Conservation (phyloP, 2,888 invertebrate species). For the Nesidiocoris tenuis region DNA sequence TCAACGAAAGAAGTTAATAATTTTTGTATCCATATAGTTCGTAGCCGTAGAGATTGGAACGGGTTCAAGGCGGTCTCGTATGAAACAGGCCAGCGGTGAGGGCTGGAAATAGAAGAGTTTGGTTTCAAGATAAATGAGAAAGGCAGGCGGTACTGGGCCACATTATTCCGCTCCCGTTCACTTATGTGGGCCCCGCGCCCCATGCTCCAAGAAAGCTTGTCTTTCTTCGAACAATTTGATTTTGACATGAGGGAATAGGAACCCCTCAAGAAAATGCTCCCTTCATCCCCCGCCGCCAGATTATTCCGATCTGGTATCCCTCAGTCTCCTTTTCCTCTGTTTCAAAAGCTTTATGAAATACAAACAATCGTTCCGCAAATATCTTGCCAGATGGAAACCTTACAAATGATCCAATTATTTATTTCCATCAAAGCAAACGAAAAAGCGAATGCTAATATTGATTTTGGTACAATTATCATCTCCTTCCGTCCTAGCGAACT, state of each 20-base stretch:
- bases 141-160: constrained; percentile 20
- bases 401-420: constrained; percentile 41
- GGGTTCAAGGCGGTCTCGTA: background rate
- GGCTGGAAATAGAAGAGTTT: too few species aligned
- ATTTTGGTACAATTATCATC: constrained; percentile 37
- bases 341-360: constrained; percentile 37
- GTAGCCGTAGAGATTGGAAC: too few species aligned
- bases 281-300: constrained; percentile 1
- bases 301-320: background rate
- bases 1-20: too few species aligned
- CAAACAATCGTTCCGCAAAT: constrained; percentile 34
- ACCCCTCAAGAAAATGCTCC: background rate
- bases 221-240: constrained; percentile 39
- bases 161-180: constrained; percentile 36
- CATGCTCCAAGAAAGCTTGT: constrained; percentile 3
- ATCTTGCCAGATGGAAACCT: constrained; percentile 34
- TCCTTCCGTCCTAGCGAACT: background rate
- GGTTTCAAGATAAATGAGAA: constrained; percentile 35
- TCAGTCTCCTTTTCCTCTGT: background rate
- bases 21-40: too few species aligned
- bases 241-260: constrained; percentile 27
- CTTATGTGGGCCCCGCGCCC: constrained; percentile 18
- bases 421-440: constrained; percentile 39
- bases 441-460: constrained; percentile 37
- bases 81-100: background rate